Conservation (phyloP, 2,113 vertebrate species). For the Podiceps cristatus region DNA sequence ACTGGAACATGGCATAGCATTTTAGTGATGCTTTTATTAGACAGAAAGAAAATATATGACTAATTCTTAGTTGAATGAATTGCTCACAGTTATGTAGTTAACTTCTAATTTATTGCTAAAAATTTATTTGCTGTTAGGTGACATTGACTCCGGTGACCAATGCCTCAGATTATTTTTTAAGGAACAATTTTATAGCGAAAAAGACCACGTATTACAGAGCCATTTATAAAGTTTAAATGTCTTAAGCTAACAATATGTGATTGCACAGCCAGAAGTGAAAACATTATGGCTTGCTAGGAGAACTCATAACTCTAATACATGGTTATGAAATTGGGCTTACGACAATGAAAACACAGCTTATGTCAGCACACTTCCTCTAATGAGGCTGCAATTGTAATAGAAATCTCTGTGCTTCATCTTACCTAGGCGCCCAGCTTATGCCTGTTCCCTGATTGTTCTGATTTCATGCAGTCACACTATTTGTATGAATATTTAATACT, state of each 20-base stretch:
- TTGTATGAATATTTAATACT: conserved; percentile 62
- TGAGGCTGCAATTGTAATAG: conserved; percentile 63
- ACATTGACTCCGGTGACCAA: conserved; percentile 25
- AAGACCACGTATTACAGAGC: conserved; percentile 45
- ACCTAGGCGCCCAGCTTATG: conserved; percentile 8
- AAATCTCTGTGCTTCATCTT: conserved; percentile 69
- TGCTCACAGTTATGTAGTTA: conserved; percentile 21
- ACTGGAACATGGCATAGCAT: background rate
- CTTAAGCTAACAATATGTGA: conserved; percentile 65
- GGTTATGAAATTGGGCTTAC: conserved; percentile 61
- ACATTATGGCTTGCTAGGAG: conserved; percentile 61
- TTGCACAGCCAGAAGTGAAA: conserved; percentile 64
- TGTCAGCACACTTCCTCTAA: conserved; percentile 72
- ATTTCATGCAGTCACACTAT: conserved; percentile 59
- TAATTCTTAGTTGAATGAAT: conserved; percentile 22
- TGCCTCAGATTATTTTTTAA: conserved; percentile 61
- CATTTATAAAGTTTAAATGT: conserved; percentile 62
- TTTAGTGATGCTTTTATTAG: conserved; percentile 36
- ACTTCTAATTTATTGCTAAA: conserved; percentile 37
- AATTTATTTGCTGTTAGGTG: conserved; percentile 64
- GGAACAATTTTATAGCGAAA: conserved; percentile 50
- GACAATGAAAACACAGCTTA: conserved; percentile 64
- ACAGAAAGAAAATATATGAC: conserved; percentile 14
- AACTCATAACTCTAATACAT: conserved; percentile 53
- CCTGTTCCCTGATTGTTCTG: conserved; percentile 51